A percentile compares a stretch with the other conserved stretches of the same genome.
Conservation (phyloP, 1,140 invertebrate species). For the Campoletis sonorensis region DNA sequence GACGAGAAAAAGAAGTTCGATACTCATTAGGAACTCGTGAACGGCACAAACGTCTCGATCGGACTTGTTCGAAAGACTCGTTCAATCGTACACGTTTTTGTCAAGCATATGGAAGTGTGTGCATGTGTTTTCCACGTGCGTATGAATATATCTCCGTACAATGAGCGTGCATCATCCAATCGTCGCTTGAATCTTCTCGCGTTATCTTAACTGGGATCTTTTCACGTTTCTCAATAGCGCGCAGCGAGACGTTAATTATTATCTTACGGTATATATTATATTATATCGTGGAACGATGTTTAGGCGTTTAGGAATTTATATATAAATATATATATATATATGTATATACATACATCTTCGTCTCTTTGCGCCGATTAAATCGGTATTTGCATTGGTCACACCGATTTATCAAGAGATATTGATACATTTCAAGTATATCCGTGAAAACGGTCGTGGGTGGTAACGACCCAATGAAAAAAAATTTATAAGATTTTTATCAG, state of each 20-base stretch:
- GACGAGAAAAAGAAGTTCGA: neutral
- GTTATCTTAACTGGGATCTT: slow-evolving; percentile 22
- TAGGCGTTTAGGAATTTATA: slow-evolving; percentile 24
- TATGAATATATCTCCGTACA: too few species aligned
- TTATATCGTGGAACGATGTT: neutral
- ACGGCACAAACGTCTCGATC: slow-evolving; percentile 9
- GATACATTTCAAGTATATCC: neutral
- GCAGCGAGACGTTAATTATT: slow-evolving; percentile 30
- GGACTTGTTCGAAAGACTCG: neutral
- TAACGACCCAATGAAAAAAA: neutral
- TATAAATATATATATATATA: neutral
- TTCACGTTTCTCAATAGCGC: slow-evolving; percentile 10
- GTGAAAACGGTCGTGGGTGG: slow-evolving; percentile 17
- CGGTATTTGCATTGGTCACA: slow-evolving; percentile 14
- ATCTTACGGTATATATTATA: slow-evolving; percentile 20
- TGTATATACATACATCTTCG: neutral
- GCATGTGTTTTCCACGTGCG: neutral
- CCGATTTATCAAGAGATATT: slow-evolving; percentile 16
- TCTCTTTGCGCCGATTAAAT: slow-evolving; percentile 28
- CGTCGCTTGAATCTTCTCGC: slow-evolving; percentile 29
- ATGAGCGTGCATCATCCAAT: slow-evolving; percentile 20
- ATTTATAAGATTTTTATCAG: slow-evolving; percentile 8
- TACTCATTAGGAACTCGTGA: slow-evolving; percentile 34
- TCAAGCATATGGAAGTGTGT: neutral
- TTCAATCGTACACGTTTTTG: slow-evolving; percentile 7